Evolutionary conservation across 2,113 vertebrate species (phyloP), one percentile per base, ranked within the genome.

Genomic region (Oncorhynchus nerka): DNA sequence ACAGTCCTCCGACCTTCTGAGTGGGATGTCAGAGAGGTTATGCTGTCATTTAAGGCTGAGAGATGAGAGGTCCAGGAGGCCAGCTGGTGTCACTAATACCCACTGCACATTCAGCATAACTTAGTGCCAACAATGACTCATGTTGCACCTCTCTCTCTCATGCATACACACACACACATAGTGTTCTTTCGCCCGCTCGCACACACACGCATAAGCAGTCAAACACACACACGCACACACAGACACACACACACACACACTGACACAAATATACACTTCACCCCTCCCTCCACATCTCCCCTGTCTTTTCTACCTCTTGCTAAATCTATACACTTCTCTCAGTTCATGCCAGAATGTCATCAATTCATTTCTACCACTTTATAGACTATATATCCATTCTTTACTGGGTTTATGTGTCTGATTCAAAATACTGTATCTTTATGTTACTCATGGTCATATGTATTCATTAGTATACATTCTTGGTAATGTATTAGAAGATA

Each of bases 91-190:
- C 85, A 86, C 81, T 86, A 79, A 92, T 89, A 85, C 83, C 77
- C 59, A 67, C 78, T 87, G 87, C 84, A 79, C 75, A 45, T 83
- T 92, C 89, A 90, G 90, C 90, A 90, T 30, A 79, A 71, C 61
- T 74, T 73, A 68, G 70, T 79, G 82, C 82, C 83, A 82, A 65
- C 67, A 68, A 75, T 80, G 84, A 83, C 51, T 92, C 85, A 82
- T 73, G 79, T 91, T 89, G 88, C 86, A 8, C 19, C 64, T 24
- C 16, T 75, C 67, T 65, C 68, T n/a, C 24, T 77, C 49, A 78
- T 90, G 92, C 90, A 92, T 92, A 90, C 85, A 49, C 65, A 28
- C 65, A 32, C 69, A 57, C 61, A 65, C 30, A 30, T 59, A 64
- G 34, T 34, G 34, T 34, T 34, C 34, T 34, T 34, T 7, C 34